A percentile compares a stretch with the other conserved stretches of the same genome.
Evolutionary conservation across 2,113 vertebrate species (phyloP).

Genomic region (Microtus richardsoni): DNA sequence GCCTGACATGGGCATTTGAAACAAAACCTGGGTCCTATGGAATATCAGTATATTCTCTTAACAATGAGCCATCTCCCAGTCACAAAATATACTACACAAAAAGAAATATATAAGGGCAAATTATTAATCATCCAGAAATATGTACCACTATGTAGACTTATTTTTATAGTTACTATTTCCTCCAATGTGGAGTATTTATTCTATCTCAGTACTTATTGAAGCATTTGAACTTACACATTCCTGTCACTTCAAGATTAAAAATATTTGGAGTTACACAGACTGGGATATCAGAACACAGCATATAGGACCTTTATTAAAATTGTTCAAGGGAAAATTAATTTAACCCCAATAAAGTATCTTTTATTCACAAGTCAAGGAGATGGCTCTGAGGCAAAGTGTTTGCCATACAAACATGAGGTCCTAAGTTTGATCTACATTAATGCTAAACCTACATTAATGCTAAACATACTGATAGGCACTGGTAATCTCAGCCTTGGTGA

Average conservation of each 20-base stretch:
- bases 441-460: not conserved
- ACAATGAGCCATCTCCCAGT: not conserved
- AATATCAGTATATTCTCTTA: not conserved
- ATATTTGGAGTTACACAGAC: not conserved
- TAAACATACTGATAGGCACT: too few species aligned
- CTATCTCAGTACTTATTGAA: not conserved
- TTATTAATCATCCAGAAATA: not conserved
- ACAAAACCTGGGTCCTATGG: not conserved
- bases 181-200: slow-evolving; percentile 24
- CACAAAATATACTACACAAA: not conserved
- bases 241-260: not conserved
- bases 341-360: not conserved
- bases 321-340: not conserved
- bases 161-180: not conserved
- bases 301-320: not conserved
- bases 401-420: not conserved
- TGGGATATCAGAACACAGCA: slow-evolving; percentile 11
- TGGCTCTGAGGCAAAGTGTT: not conserved
- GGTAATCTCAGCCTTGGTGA: not conserved
- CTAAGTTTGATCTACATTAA: not conserved
- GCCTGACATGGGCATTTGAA: not conserved
- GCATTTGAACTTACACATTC: not conserved
- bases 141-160: not conserved
- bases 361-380: too few species aligned
- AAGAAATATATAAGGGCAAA: not conserved